Conservation (phyloP, 2,113 vertebrate species). For the Bungarus multicinctus region DNA sequence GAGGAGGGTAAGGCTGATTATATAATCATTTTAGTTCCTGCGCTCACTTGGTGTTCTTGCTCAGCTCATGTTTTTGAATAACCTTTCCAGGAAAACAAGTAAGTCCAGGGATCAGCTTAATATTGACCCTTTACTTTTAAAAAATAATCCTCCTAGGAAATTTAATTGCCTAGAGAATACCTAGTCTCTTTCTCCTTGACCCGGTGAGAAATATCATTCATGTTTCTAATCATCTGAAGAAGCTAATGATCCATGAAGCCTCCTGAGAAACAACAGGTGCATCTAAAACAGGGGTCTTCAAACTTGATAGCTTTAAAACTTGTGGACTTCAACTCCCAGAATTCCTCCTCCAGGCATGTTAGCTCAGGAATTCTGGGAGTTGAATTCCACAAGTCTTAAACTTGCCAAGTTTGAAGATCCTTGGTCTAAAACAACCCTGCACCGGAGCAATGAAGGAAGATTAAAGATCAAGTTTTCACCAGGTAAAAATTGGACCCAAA, state of each 20-base stretch:
- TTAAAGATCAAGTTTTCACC: constrained; percentile 30
- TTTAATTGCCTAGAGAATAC: constrained; percentile 24
- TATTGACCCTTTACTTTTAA: background rate
- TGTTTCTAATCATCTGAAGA: constrained; percentile 17
- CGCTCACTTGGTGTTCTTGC: background rate
- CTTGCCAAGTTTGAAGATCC: too few relatives aligned
- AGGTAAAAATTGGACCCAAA: constrained; percentile 31
- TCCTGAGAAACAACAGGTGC: constrained; percentile 7
- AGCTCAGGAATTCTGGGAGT: too few relatives aligned
- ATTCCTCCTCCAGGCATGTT: too few relatives aligned
- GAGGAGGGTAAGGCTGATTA: background rate
- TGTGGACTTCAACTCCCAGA: too few relatives aligned
- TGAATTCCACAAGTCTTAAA: too few relatives aligned
- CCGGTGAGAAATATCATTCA: background rate
- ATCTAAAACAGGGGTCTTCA: background rate
- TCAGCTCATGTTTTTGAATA: background rate
- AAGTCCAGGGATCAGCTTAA: background rate
- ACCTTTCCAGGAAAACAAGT: background rate
- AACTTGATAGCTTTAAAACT: too few relatives aligned
- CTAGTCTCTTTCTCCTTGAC: background rate
- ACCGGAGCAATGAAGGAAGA: constrained; percentile 24
- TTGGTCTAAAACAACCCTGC: background rate
- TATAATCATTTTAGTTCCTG: background rate
- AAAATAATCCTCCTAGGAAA: background rate
- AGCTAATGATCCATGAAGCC: constrained; percentile 15